These are phyloP conservation scores for Hydropotes inermis DNA, from an alignment of 2,113 vertebrate species.

Conservation along the genomic window DNA sequence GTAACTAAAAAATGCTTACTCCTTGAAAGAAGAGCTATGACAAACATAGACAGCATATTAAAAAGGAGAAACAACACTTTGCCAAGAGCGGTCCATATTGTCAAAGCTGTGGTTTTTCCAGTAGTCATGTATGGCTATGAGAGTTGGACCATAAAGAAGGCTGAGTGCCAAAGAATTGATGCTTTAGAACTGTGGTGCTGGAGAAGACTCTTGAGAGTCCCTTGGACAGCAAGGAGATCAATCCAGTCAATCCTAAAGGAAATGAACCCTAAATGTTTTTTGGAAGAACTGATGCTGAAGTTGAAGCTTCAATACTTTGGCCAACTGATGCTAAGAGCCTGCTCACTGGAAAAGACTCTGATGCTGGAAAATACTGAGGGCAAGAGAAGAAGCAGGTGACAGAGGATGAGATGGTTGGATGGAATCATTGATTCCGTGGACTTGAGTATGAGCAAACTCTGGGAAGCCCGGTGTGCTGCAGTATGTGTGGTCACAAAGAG, in stretches of 20 bases:
- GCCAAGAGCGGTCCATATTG: neutral
- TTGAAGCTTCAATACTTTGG: neutral
- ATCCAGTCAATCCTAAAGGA: neutral
- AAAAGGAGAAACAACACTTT: neutral
- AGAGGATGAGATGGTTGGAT: neutral
- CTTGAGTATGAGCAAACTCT: neutral
- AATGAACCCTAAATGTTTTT: neutral
- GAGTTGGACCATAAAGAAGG: neutral
- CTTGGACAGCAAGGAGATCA: neutral
- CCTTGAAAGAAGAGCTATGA: neutral
- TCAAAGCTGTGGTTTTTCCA: neutral
- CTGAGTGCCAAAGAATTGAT: neutral
- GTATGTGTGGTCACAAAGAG: neutral
- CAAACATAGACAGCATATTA: neutral
- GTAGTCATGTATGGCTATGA: neutral
- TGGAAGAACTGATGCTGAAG: neutral
- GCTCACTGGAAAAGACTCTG: neutral
- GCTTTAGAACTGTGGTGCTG: neutral
- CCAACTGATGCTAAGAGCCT: neutral
- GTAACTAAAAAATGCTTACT: neutral
- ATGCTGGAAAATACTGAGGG: neutral
- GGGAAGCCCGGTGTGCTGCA: neutral
- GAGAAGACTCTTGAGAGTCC: neutral
- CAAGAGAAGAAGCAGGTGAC: neutral
- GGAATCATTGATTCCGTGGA: neutral